phyloP scores from a whole-genome alignment of 2,888 invertebrate genomes.

The Lacanobia oleracea region DNA sequence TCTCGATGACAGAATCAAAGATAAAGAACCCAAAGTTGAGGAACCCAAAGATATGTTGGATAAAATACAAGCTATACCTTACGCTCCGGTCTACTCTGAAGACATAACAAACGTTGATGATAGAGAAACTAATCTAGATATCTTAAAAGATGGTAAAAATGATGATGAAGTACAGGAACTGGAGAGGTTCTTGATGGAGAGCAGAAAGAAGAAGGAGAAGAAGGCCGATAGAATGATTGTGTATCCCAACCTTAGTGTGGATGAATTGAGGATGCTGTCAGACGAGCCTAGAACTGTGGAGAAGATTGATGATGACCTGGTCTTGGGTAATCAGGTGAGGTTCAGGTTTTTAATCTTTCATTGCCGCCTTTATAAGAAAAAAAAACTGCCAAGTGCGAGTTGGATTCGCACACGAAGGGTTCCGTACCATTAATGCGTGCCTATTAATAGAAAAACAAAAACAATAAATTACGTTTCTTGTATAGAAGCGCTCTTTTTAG shows the following conservation, averaged over 20 bases:
- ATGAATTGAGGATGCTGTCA: conserved; percentile 81
- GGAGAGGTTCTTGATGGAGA: conserved; percentile 65
- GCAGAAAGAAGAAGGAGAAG: conserved; percentile 43
- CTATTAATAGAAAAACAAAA: too few species aligned
- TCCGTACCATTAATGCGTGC: too few species aligned
- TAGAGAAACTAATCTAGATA: conserved; percentile 64
- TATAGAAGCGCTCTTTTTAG: too few species aligned
- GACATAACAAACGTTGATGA: conserved; percentile 21
- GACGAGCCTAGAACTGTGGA: conserved; percentile 79
- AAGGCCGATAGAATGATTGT: conserved; percentile 49
- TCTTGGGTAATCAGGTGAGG: conserved; percentile 86
- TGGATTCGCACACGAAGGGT: too few species aligned
- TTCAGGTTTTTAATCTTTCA: background rate
- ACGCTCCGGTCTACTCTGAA: conserved; percentile 40
- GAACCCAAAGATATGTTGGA: background rate
- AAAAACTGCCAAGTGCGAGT: too few species aligned
- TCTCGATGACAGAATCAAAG: conserved; percentile 9
- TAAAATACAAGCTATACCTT: conserved; percentile 39
- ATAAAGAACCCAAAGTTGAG: conserved; percentile 23
- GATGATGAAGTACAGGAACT: conserved; percentile 63
- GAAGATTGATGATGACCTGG: conserved; percentile 69
- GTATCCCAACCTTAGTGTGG: conserved; percentile 73
- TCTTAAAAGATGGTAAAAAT: conserved; percentile 61
- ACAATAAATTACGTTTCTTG: too few species aligned
- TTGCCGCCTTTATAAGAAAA: too few species aligned